Percentiles rank a stretch among this genome's conserved stretches.
These are phyloP conservation scores for Nephrocerus scutellatus DNA, from an alignment of 2,888 invertebrate species.

Conservation along the genomic window DNA sequence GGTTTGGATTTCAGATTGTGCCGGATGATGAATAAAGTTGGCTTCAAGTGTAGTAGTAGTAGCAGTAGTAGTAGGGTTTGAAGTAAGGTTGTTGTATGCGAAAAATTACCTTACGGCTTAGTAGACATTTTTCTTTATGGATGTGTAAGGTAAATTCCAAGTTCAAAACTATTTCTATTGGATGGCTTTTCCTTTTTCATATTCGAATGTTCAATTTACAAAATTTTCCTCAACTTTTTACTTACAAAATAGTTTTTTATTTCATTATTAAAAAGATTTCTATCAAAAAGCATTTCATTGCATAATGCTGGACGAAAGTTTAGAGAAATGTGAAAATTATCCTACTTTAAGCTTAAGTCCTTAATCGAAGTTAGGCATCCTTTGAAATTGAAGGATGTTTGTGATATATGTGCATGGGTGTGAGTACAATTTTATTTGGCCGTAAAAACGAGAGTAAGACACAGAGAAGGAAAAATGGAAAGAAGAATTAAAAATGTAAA, in stretches of 20 bases:
- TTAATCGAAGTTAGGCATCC: conserved; percentile 3
- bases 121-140: conserved; percentile 5
- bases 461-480: neutral
- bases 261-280: neutral
- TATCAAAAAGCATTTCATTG: conserved; percentile 1
- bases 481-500: neutral
- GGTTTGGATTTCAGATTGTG: too few species aligned
- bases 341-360: neutral
- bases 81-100: too few species aligned
- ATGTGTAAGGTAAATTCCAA: neutral
- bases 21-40: too few species aligned
- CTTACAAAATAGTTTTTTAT: neutral
- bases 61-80: too few species aligned
- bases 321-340: neutral
- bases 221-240: too few species aligned
- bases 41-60: too few species aligned
- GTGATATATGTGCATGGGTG: neutral
- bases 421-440: neutral
- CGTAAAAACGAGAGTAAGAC: neutral
- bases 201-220: neutral
- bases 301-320: neutral
- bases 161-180: too few species aligned
- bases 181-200: neutral
- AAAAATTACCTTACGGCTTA: too few species aligned
- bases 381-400: conserved; percentile 1